Conservation (phyloP, 1,140 invertebrate species). For the Cylas formicarius region DNA sequence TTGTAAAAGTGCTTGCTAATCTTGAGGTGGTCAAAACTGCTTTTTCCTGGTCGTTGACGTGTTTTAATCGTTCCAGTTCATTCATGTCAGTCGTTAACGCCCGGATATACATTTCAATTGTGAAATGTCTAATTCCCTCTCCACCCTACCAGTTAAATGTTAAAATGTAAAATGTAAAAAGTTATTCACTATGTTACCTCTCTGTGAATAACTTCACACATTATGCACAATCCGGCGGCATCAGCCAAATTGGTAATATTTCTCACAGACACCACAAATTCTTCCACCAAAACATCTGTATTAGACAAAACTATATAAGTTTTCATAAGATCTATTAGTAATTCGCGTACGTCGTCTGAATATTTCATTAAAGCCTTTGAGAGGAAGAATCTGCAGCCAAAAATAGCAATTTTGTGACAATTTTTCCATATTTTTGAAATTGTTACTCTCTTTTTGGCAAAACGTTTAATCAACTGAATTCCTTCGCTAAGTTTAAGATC, state of each 20-base stretch:
- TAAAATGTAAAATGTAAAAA: constrained; percentile 5
- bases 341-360: constrained; percentile 27
- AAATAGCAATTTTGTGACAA: constrained; percentile 31
- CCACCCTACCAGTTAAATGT: constrained; percentile 49
- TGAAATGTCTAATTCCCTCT: constrained; percentile 53
- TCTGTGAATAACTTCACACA: constrained; percentile 33
- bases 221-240: constrained; percentile 35
- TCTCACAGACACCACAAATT: constrained; percentile 28
- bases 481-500: constrained; percentile 31
- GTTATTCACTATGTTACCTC: constrained; percentile 25
- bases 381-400: constrained; percentile 34
- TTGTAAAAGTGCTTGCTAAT: constrained; percentile 51
- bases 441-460: constrained; percentile 36
- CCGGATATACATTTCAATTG: constrained; percentile 65
- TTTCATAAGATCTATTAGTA: constrained; percentile 29
- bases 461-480: constrained; percentile 35
- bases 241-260: constrained; percentile 35
- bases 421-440: constrained; percentile 39
- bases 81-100: constrained; percentile 70
- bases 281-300: constrained; percentile 20
- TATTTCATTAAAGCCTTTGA: constrained; percentile 35
- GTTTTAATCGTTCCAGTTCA: constrained; percentile 61
- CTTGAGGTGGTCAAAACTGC: constrained; percentile 47
- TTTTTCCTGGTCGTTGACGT: constrained; percentile 46
- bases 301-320: constrained; percentile 22